Evolutionary conservation across 2,797 vertebrate species (phyloP).

Genomic region (Sebastiscus tertius): DNA sequence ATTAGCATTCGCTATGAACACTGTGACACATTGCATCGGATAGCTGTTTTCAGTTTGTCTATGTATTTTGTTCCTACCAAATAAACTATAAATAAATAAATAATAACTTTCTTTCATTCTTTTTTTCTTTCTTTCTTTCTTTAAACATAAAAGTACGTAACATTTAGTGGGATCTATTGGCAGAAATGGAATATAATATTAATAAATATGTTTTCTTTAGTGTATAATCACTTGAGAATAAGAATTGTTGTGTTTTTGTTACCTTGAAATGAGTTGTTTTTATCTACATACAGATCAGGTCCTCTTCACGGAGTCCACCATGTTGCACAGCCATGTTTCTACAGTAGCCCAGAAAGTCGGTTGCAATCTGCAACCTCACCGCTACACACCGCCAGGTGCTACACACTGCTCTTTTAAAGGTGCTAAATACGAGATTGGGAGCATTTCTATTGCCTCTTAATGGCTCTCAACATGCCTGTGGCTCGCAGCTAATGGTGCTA

Average conservation of each 20-base stretch:
- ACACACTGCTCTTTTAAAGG: background rate
- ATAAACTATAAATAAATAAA: background rate
- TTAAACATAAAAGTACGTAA: background rate
- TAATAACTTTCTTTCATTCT: background rate
- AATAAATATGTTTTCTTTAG: background rate
- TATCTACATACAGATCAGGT: background rate
- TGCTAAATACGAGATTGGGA: background rate
- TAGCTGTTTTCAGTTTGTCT: background rate
- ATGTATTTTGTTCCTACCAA: background rate
- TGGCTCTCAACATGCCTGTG: background rate
- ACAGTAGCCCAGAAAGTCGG: too few species aligned
- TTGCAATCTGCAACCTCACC: background rate
- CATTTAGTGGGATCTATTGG: background rate
- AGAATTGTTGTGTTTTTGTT: too few species aligned
- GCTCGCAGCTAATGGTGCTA: too few species aligned
- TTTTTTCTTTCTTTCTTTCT: background rate
- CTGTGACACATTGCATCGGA: background rate
- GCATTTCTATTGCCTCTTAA: background rate
- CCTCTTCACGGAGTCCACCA: background rate
- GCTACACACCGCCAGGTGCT: rapidly evolving
- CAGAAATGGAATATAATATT: background rate
- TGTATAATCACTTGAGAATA: background rate
- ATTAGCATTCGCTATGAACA: background rate
- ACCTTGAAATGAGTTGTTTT: background rate
- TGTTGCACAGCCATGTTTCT: too few species aligned